phyloP scores from a whole-genome alignment of 2,797 vertebrate species.

The Leptoclinus maculatus region DNA sequence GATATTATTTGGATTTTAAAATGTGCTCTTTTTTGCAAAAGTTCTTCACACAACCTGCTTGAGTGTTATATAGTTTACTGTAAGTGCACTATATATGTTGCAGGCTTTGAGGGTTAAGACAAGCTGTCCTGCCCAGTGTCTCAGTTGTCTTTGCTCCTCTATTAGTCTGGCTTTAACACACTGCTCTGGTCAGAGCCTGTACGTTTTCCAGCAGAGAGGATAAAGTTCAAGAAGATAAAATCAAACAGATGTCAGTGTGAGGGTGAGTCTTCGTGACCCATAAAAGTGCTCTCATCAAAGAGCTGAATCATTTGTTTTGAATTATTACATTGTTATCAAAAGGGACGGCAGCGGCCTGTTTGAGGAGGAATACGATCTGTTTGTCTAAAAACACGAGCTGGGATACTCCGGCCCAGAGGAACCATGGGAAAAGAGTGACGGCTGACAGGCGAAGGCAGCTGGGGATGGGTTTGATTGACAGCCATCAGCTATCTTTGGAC shows the following conservation, averaged over 20 bases:
- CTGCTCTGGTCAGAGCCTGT: constrained; percentile 94
- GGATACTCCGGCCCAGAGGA: constrained; percentile 83
- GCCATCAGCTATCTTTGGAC: constrained; percentile 82
- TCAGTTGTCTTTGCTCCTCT: constrained; percentile 70
- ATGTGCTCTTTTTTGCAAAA: background rate
- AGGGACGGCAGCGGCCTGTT: constrained; percentile 94
- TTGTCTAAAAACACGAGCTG: constrained; percentile 95
- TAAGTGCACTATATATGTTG: constrained; percentile 16
- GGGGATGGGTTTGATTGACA: constrained; percentile 91
- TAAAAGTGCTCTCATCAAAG: constrained; percentile 99
- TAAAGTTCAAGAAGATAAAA: constrained; percentile 99
- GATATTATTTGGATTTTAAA: background rate
- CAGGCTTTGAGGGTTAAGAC: constrained; percentile 31
- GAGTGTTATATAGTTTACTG: background rate
- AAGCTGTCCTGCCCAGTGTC: constrained; percentile 55
- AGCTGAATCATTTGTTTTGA: constrained; percentile 99
- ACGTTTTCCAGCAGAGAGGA: constrained; percentile 95
- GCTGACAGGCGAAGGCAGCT: constrained; percentile 83
- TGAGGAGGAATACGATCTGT: constrained; percentile 99
- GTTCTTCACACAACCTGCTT: background rate
- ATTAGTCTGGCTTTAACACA: constrained; percentile 95
- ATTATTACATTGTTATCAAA: constrained; percentile 99
- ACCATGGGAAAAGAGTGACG: constrained; percentile 91
- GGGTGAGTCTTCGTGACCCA: constrained; percentile 94
- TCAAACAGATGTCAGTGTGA: constrained; percentile 99